Percentiles rank a stretch among this genome's conserved stretches.
These are phyloP conservation scores for Oxyscelio sp. DNA, from an alignment of 2,888 invertebrate genomes.

Conservation along the genomic window DNA sequence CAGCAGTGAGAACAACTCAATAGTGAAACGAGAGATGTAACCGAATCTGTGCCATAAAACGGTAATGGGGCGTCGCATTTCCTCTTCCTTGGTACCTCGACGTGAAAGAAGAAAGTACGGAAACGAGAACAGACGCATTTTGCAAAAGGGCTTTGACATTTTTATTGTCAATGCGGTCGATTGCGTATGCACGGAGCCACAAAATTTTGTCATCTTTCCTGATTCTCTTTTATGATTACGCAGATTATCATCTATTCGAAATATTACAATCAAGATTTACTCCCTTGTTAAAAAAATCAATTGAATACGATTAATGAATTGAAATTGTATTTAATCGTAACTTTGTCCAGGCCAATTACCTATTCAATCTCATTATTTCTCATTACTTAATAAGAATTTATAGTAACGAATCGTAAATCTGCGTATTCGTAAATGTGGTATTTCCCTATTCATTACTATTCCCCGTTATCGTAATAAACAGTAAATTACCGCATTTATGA, in stretches of 20 bases:
- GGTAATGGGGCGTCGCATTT: slow-evolving; percentile 88
- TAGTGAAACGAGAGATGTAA: slow-evolving; percentile 88
- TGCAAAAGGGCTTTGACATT: slow-evolving; percentile 66
- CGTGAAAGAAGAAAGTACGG: slow-evolving; percentile 65
- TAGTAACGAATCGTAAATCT: too few species aligned
- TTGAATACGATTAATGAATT: too few species aligned
- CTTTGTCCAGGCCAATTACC: too few species aligned
- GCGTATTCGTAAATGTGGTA: too few species aligned
- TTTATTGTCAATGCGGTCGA: slow-evolving; percentile 58
- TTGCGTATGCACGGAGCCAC: slow-evolving; percentile 41
- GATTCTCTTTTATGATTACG: slow-evolving; percentile 23
- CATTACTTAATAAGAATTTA: too few species aligned
- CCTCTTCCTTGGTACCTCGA: slow-evolving; percentile 83
- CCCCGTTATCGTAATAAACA: too few species aligned
- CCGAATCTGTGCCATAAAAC: slow-evolving; percentile 87
- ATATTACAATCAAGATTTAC: slow-evolving; percentile 15
- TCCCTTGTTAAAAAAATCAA: too few species aligned
- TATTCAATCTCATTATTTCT: too few species aligned
- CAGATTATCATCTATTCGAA: slow-evolving; percentile 50
- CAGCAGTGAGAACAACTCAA: slow-evolving; percentile 87
- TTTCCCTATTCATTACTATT: too few species aligned
- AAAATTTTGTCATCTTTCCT: slow-evolving; percentile 47
- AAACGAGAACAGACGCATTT: slow-evolving; percentile 50
- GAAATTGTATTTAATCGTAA: too few species aligned
- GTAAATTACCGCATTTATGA: too few species aligned